Base-by-base conservation (phyloP, 2,888 invertebrate genomes). In the Brachynemurus nebulosus region DNA sequence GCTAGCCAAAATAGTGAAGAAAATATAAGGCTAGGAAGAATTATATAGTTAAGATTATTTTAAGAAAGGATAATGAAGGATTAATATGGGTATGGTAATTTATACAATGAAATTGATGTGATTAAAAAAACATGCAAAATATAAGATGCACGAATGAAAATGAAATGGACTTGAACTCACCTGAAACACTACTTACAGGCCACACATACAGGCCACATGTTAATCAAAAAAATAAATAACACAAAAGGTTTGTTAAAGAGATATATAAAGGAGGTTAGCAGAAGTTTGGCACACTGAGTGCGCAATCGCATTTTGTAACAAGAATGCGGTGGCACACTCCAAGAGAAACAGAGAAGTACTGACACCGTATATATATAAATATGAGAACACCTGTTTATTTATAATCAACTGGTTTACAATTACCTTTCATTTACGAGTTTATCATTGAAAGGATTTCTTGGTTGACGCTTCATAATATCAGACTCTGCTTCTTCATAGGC, bases 381-480 rank as follows among this genome's bases (percentile, higher is more conserved):
- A 19, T 8, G 30, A 5, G 21, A 9, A 27, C 7, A 37, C 30
- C 14, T 34, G n/a, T 27, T 46, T 14, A 23, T 34, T 40, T 37
- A 44, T 34, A 39, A 37, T 14, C 34, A 37, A 46, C 34, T 37
- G 17, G 17, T 16, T 12, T 11, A n/a, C 16, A 44, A 44, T 44
- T 44, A 44, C 90, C 95, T 92, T 82, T 88, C 89, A 76, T 95
- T 95, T 70, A 95, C 93, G 69, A 95, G 86, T 78, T 93, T 93
- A 80, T 95, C 93, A 73, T 78, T 80, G 80, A 86, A 83, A 72
- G 93, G 91, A 76, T 93, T 85, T 80, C 93, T 84, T 71, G 93
- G 93, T 75, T 86, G 85, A 72, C 93, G 84, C 83, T 92, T 92
- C 93, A 93, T 93, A 72, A 93, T 93, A 82, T 93, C 80, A 44